Evolutionary conservation across 1,140 invertebrate species (phyloP).

Genomic region (Goniozus legneri): DNA sequence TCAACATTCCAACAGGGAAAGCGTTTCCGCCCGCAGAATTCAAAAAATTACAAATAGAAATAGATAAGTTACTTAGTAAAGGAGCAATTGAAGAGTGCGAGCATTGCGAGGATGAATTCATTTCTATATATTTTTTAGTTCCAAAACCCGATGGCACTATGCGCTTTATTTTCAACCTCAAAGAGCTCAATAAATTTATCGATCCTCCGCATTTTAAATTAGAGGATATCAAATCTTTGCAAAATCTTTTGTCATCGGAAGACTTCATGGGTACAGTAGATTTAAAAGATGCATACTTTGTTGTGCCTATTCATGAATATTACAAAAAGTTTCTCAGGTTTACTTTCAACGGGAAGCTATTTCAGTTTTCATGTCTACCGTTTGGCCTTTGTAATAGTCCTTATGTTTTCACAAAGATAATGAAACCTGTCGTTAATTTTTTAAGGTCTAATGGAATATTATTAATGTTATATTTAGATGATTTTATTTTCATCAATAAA

Average conservation of each 20-base stretch:
- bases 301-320: neutral
- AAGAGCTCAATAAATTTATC: neutral
- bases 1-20: neutral
- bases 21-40: neutral
- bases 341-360: neutral
- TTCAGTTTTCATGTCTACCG: neutral
- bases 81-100: neutral
- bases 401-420: neutral
- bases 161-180: neutral
- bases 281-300: too few relatives aligned
- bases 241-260: neutral
- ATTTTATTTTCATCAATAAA: neutral
- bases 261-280: neutral
- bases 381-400: neutral
- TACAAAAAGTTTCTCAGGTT: neutral
- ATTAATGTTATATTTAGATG: neutral
- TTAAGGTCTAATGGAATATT: neutral
- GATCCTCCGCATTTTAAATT: neutral
- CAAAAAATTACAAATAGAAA: neutral
- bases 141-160: neutral
- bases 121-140: neutral
- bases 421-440: neutral
- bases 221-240: neutral
- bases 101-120: neutral
- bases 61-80: neutral